A percentile compares a stretch with the other conserved stretches of the same genome.
Evolutionary conservation across 2,797 vertebrate genomes (phyloP).

Genomic region (Siniperca scherzeri): DNA sequence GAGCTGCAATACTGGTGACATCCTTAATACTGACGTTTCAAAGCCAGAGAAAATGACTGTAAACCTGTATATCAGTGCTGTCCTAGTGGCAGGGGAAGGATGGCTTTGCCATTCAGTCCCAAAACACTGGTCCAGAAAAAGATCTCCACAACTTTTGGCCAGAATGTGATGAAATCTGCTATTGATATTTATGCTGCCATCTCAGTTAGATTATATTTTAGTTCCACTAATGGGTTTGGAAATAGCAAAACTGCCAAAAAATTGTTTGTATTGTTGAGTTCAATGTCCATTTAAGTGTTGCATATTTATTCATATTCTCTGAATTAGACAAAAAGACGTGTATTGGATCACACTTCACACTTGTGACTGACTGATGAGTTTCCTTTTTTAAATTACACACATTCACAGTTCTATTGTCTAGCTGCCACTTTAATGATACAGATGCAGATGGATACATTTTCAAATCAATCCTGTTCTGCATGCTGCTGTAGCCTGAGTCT

Average conservation of each 20-base stretch:
- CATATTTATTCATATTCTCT: not conserved
- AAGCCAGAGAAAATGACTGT: not conserved
- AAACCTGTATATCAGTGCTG: not conserved
- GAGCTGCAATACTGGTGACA: not conserved
- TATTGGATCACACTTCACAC: not conserved
- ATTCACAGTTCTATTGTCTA: not conserved
- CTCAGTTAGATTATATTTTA: not conserved
- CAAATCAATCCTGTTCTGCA: not conserved
- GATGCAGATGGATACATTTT: not conserved
- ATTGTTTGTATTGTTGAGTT: not conserved
- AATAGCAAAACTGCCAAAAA: not conserved
- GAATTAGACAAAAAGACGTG: too few species aligned
- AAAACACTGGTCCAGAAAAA: not conserved
- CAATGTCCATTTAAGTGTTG: not conserved
- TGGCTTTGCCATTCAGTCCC: not conserved
- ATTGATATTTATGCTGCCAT: not conserved
- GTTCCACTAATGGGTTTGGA: not conserved
- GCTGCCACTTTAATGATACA: not conserved
- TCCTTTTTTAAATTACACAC: not conserved
- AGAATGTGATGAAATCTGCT: conserved; percentile 2
- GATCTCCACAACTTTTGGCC: not conserved
- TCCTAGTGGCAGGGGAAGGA: not conserved
- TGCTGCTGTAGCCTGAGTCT: not conserved
- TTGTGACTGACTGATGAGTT: not conserved
- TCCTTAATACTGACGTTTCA: not conserved